Evolutionary conservation across 2,113 vertebrate genomes (phyloP).

Genomic region (Chionis minor): DNA sequence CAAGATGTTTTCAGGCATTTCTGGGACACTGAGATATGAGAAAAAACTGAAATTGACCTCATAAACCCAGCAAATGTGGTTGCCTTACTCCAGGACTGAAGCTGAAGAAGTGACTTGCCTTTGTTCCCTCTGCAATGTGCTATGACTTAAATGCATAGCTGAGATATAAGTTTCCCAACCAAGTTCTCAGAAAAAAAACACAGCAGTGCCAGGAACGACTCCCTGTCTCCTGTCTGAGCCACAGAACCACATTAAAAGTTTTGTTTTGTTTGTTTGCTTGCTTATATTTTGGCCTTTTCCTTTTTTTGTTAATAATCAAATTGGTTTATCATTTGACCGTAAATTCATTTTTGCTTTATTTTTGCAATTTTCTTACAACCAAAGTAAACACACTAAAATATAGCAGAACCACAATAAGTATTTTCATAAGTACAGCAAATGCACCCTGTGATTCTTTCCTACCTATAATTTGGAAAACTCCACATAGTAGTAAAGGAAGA

Average conservation of each 20-base stretch:
- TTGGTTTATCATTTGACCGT: not conserved
- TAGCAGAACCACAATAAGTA: not conserved
- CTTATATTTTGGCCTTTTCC: not conserved
- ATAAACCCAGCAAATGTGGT: conserved; percentile 12
- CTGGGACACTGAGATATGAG: not conserved
- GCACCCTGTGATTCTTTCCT: not conserved
- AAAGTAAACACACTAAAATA: not conserved
- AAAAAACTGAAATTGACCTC: not conserved
- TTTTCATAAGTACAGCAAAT: not conserved
- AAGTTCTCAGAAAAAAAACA: conserved; percentile 9
- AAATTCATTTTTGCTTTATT: not conserved
- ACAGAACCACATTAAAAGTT: not conserved
- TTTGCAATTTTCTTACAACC: not conserved
- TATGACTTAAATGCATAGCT: conserved; percentile 40
- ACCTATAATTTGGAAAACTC: not conserved
- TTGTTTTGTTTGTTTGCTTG: not conserved
- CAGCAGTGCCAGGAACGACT: conserved; percentile 43
- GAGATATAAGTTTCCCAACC: conserved; percentile 24
- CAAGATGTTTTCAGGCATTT: conserved; percentile 37
- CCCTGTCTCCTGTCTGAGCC: not conserved
- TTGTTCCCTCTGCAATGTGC: not conserved
- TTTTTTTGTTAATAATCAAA: not conserved
- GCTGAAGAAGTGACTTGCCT: not conserved
- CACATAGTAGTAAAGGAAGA: not conserved
- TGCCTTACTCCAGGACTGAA: conserved; percentile 23